Percentiles rank a stretch among this genome's conserved stretches.
phyloP scores from a whole-genome alignment of 2,113 vertebrate genomes.

The Saccopteryx bilineata region DNA sequence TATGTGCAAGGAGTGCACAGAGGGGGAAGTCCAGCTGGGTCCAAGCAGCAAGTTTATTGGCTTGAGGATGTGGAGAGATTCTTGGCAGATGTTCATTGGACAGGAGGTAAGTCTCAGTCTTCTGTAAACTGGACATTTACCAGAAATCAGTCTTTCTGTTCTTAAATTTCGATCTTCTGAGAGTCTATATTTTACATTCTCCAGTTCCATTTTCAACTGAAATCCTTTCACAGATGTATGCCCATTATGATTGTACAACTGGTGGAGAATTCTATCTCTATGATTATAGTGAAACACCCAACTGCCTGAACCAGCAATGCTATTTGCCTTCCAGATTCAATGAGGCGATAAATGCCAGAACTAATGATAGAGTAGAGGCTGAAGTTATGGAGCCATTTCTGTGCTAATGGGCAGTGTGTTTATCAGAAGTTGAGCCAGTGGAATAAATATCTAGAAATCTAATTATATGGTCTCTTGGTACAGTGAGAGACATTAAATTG shows the following conservation, averaged over 20 bases:
- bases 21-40: background rate
- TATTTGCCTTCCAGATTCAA: conserved; percentile 27
- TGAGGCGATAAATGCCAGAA: conserved; percentile 78
- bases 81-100: background rate
- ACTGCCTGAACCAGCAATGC: background rate
- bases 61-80: background rate
- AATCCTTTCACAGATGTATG: background rate
- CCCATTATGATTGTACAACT: background rate
- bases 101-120: background rate
- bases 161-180: background rate
- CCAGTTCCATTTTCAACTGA: background rate
- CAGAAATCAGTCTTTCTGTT: background rate
- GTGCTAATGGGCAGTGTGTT: conserved; percentile 70
- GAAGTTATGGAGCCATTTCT: conserved; percentile 70
- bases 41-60: background rate
- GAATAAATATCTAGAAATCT: conserved; percentile 24
- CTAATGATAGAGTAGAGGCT: conserved; percentile 65
- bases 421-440: conserved; percentile 23
- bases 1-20: background rate
- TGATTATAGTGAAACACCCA: background rate
- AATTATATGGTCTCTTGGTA: conserved; percentile 31
- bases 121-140: background rate
- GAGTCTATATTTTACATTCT: background rate
- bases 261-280: background rate
- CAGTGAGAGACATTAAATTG: background rate